phyloP scores from a whole-genome alignment of 1,140 invertebrate genomes.

The Luehdorfia chinensis region DNA sequence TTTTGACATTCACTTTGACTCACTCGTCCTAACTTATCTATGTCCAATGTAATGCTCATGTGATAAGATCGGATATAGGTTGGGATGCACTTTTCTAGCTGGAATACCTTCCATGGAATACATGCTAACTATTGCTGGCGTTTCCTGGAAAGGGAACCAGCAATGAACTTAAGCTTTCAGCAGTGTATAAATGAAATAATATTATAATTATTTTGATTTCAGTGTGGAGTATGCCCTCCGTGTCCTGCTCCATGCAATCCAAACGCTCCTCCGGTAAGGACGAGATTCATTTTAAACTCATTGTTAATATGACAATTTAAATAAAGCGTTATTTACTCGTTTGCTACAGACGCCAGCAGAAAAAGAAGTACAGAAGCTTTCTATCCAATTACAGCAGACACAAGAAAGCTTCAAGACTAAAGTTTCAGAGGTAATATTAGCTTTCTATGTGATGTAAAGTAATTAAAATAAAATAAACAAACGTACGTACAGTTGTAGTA shows the following conservation, averaged over 20 bases:
- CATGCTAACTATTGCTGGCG: no score
- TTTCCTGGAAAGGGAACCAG: no score
- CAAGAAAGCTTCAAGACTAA: slow-evolving; percentile 68
- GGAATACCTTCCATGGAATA: no score
- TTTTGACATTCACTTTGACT: no score
- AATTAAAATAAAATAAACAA: background rate
- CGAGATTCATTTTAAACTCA: background rate
- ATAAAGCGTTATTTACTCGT: background rate
- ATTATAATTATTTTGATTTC: slow-evolving; percentile 27
- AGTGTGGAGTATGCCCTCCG: slow-evolving; percentile 62
- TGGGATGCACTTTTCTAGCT: no score
- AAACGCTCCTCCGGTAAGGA: slow-evolving; percentile 52
- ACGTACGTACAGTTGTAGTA: no score
- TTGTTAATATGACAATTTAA: slow-evolving; percentile 3
- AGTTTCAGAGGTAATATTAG: slow-evolving; percentile 52
- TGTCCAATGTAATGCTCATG: no score
- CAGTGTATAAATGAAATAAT: no score
- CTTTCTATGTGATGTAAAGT: background rate
- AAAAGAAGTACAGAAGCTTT: slow-evolving; percentile 54
- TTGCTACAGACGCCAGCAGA: slow-evolving; percentile 57
- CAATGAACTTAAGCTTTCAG: no score
- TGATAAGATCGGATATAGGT: no score
- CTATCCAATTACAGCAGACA: slow-evolving; percentile 51
- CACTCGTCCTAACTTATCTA: no score
- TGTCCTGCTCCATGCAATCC: slow-evolving; percentile 64